Conservation (phyloP, 2,113 vertebrate genomes). For the Mesitornis unicolor region DNA sequence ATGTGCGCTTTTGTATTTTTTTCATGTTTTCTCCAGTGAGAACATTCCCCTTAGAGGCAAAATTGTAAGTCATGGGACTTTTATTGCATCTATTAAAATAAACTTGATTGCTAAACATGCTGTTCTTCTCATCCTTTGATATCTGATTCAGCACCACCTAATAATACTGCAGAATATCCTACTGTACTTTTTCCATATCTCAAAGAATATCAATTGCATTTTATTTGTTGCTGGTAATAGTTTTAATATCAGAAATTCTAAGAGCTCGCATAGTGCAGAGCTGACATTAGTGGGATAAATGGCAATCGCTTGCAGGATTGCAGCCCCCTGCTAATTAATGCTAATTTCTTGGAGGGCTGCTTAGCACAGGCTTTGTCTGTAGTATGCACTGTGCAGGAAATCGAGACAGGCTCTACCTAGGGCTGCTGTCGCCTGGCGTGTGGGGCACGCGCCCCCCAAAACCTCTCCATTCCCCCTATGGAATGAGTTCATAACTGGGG, state of each 20-base stretch:
- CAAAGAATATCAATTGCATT: not conserved
- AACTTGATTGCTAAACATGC: not conserved
- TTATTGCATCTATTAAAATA: not conserved
- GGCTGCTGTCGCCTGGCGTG: not conserved
- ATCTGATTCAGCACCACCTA: not conserved
- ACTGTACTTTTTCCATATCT: not conserved
- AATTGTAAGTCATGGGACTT: constrained; percentile 1
- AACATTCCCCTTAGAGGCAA: not conserved
- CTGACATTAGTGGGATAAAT: not conserved
- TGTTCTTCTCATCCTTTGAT: not conserved
- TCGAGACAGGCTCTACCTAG: fast-evolving
- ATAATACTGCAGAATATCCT: not conserved
- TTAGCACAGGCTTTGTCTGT: not conserved
- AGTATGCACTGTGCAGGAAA: not conserved
- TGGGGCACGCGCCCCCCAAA: fast-evolving
- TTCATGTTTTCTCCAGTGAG: not conserved
- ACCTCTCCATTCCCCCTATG: not conserved
- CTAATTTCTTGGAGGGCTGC: not conserved
- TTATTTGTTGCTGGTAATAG: not conserved
- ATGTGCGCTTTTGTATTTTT: not conserved
- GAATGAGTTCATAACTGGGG: not conserved
- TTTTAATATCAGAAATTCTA: constrained; percentile 6
- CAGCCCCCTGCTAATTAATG: not conserved
- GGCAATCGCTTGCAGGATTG: not conserved
- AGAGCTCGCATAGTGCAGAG: not conserved